Evolutionary conservation across 2,113 vertebrate genomes (phyloP).

Genomic region (Empidonax alnorum): DNA sequence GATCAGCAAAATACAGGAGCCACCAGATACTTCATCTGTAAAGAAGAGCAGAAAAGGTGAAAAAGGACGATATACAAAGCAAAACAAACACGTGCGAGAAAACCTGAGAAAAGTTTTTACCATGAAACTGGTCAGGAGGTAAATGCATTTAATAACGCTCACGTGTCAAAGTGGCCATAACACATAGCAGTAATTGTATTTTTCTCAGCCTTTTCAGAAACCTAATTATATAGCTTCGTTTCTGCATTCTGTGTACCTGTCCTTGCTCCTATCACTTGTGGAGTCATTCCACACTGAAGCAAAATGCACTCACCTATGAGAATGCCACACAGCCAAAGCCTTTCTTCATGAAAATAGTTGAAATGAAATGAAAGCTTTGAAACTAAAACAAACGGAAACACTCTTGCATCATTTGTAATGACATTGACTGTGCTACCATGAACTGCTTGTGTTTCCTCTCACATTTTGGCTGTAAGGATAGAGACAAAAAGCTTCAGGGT

Average conservation of each 20-base stretch:
- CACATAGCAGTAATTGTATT: background rate
- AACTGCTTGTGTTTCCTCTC: background rate
- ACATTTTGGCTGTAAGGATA: background rate
- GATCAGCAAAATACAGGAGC: constrained; percentile 90
- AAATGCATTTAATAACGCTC: background rate
- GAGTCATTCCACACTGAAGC: background rate
- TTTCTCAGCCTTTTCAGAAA: background rate
- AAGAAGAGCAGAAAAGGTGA: constrained; percentile 32
- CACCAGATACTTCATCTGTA: constrained; percentile 87
- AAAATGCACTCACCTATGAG: background rate
- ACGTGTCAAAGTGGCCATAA: background rate
- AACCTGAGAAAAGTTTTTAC: background rate
- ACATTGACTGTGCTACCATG: background rate
- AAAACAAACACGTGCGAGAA: background rate
- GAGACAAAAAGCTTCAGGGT: background rate
- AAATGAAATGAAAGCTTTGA: background rate
- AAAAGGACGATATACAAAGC: background rate
- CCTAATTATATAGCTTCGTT: background rate
- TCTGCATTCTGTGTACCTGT: background rate
- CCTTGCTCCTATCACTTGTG: background rate
- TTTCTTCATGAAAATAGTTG: background rate
- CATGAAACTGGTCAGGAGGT: background rate
- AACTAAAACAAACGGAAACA: background rate
- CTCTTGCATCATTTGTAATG: background rate
- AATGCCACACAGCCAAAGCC: background rate